Base-by-base conservation (phyloP, 2,888 invertebrate species). In the Polylopha cassiicola region DNA sequence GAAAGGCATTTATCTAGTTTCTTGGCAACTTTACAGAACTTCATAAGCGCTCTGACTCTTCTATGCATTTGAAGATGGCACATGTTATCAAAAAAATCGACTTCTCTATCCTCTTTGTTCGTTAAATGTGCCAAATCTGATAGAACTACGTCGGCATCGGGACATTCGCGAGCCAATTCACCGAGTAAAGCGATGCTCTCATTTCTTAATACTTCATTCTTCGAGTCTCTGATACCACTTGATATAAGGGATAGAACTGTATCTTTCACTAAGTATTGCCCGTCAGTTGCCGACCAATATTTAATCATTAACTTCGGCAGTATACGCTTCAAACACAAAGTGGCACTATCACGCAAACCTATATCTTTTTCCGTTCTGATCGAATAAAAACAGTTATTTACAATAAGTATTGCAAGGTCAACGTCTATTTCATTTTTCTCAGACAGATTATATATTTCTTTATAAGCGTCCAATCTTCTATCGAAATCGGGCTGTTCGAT, bases 401-500 rank as follows among this genome's bases (percentile, higher is more conserved):
- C 89, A 9, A 95, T 87, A 21, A 95, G 79, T 20, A 92, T 87
- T 0, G 92, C 92, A 8, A 91, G 65, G 48, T 91, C 89, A 13
- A 92, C 68, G 31, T 89, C 88, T 3, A 93, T 75, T 29, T 82
- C 68, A 37, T 85, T 67, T 1, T 65, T 67, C 1, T 86, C 78
- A 7, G 87, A 73, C 37, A 89, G 62, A 26, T 81, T 64, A 44
- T 89, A 89, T 22, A 96, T 89, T 53, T 86, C 77, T 54, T 89
- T 90, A 54, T 95, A 95, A 0, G 93, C 93, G 36, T 92, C 90
- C 11, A 97, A 84, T 53, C 98, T 88, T 53, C 87, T 87, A 44
- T 93, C 91, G 58, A 94, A 97, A 76, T 98, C 96, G 0, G 98
- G 97, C 65, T 98, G 97, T 55, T 98, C 97, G n/a, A 98, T 88